These are phyloP conservation scores for Drosophila pegasa DNA, from an alignment of 2,888 invertebrate species.

Conservation along the genomic window DNA sequence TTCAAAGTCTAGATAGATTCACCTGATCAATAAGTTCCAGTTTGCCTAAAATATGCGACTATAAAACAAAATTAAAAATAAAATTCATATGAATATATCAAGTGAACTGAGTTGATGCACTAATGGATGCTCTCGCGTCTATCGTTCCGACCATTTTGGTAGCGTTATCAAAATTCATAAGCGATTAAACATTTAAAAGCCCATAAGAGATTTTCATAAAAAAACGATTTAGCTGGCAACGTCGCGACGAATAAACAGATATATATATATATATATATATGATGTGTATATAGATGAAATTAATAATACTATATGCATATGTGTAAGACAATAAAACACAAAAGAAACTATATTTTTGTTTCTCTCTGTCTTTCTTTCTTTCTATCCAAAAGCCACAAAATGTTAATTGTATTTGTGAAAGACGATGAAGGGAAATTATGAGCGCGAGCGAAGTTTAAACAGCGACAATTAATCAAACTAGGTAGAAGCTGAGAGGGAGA, in stretches of 20 bases:
- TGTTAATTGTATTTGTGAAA: conserved; percentile 69
- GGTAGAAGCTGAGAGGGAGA: conserved; percentile 5
- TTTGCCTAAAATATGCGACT: neutral
- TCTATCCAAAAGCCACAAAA: conserved; percentile 71
- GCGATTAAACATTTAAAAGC: conserved; percentile 80
- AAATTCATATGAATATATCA: conserved; percentile 15
- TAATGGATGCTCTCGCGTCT: conserved; percentile 10
- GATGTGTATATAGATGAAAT: conserved; percentile 19
- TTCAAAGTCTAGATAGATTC: too few relatives aligned
- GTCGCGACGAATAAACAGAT: neutral
- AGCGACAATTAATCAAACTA: conserved; percentile 73
- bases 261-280: neutral
- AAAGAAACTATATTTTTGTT: conserved; percentile 60
- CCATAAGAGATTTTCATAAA: conserved; percentile 81
- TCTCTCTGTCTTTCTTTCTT: neutral
- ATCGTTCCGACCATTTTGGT: conserved; percentile 32
- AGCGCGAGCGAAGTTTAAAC: conserved; percentile 64
- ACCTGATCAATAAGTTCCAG: too few relatives aligned
- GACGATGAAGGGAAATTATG: conserved; percentile 73
- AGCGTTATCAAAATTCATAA: conserved; percentile 77
- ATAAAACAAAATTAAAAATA: neutral
- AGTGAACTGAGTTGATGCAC: conserved; percentile 2
- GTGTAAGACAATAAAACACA: conserved; percentile 57
- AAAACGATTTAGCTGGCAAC: conserved; percentile 69
- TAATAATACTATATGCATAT: conserved; percentile 51